phyloP scores from a whole-genome alignment of 2,113 vertebrate genomes.

The Channa maculata region DNA sequence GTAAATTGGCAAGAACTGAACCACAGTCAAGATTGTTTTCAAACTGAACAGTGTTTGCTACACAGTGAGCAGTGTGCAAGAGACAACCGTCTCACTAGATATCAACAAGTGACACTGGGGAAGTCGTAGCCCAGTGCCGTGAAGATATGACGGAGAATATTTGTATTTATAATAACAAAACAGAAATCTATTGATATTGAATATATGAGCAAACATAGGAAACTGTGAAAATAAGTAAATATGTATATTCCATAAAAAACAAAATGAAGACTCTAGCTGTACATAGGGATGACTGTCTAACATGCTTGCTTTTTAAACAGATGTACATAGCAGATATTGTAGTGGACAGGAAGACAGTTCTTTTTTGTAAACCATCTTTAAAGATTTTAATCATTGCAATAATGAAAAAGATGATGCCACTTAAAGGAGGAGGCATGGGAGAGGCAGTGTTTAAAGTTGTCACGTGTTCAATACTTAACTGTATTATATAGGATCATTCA shows the following conservation, averaged over 20 bases:
- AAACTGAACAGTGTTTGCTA: conserved; percentile 76
- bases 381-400: conserved; percentile 96
- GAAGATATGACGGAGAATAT: conserved; percentile 49
- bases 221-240: conserved; percentile 94
- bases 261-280: conserved; percentile 84
- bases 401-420: conserved; percentile 81
- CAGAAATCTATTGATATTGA: conserved; percentile 73
- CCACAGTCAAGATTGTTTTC: conserved; percentile 83
- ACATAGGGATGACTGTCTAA: conserved; percentile 87
- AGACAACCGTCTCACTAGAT: conserved; percentile 84
- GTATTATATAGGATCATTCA: conserved; percentile 64
- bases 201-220: conserved; percentile 83
- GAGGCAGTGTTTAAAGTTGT: conserved; percentile 73
- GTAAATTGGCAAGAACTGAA: conserved; percentile 74
- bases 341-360: conserved; percentile 87
- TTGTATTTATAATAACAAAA: conserved; percentile 63
- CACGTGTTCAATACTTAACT: conserved; percentile 59
- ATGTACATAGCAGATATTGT: conserved; percentile 90
- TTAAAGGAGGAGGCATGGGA: conserved; percentile 78
- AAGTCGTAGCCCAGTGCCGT: conserved; percentile 55
- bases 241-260: conserved; percentile 96
- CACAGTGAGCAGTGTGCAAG: conserved; percentile 79
- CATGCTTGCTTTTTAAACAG: conserved; percentile 99
- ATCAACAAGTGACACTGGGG: conserved; percentile 81
- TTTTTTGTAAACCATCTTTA: conserved; percentile 95